Evolutionary conservation across 2,888 invertebrate species (phyloP), one percentile per base, ranked within the genome.

Genomic region (Cephalotes varians): DNA sequence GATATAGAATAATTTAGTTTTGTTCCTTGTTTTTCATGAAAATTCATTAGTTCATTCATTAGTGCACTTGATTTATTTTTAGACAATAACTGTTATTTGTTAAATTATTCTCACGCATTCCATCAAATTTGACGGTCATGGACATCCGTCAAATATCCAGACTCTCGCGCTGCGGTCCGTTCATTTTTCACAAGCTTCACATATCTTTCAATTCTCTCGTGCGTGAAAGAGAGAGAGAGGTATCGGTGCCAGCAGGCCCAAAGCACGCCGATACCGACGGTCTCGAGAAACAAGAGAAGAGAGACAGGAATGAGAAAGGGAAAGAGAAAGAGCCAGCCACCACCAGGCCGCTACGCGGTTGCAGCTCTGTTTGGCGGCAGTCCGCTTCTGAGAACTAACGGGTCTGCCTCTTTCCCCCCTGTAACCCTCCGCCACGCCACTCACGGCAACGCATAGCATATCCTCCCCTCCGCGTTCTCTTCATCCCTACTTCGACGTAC

Each of bases 351-450:
- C 86, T 89, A 90, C 90, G 86, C 90, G 89, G 92, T 93, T 92
- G 92, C 93, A 93, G 92, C 93, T 93, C 91, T 92, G 93, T 93
- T 93, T 93, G 92, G 91, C 93, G 92, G 92, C 93, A 91, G 91
- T 91, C 90, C 91, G 92, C 91, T 93, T 93, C 93, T 91, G 90
- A 93, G 93, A 93, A 93, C 91, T 93, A 93, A 93, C 93, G 93
- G 93, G 93, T 93, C 93, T 92, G 92, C 91, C 91, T n/a, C 92
- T 56, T 54, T 67, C 47, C 49, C 64, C 81, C 81, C 76, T 28
- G 12, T 60, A 9, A 15, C 54, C 83, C 62, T 62, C 71, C 79
- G 64, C 51, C 81, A 84, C 49, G 74, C 85, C 85, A 90, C 83
- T 80, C 85, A 71, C 86, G 82, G 85, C 81, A 87, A 84, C 86